Base-by-base conservation (phyloP, 2,888 invertebrate genomes). In the Gibbula magus region DNA sequence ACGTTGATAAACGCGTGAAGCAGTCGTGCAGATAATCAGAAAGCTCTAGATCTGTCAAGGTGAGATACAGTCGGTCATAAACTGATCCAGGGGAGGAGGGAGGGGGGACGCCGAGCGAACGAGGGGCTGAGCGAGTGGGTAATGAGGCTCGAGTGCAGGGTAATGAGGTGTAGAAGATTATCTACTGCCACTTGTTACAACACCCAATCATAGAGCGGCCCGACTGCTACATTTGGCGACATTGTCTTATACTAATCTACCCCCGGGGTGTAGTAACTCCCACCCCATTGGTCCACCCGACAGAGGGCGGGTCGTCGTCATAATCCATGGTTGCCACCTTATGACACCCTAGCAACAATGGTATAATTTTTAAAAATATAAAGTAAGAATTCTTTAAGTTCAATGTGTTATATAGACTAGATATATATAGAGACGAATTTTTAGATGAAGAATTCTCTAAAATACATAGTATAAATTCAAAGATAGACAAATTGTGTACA, bases 161-260 rank as follows among this genome's bases (percentile, higher is more conserved):
- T 61, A 61, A 61, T 61, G 61, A 61, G 29, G 61, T 61, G n/a
- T 61, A 61, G 61, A 25, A 25, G 61, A 61, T 61, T 61, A 61
- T 29, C 61, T 25, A 61, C 61, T 61, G 61, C 25, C 61, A 29
- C 29, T 29, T 29, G 61, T 29, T 29, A 29, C 25, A 13, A 25
- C 61, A 61, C 61, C 61, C 61, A 61, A 61, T 61, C 29, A 25
- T 29, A 61, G 29, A 16, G 29, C 61, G 29, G 61, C 8, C 29
- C 25, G 29, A 61, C 61, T 25, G 61, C 61, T 61, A 61, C 61
- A 61, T 61, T 61, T 61, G n/a, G 61, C 25, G 1, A 61, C 61
- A 61, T 61, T 61, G 61, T 61, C 61, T 61, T 61, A 61, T 29
- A 61, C 29, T 61, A 61, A 29, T 25, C 61, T 29, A 4, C 61